phyloP scores from a whole-genome alignment of 2,113 vertebrate species.

The Motacilla tschutschensis region DNA sequence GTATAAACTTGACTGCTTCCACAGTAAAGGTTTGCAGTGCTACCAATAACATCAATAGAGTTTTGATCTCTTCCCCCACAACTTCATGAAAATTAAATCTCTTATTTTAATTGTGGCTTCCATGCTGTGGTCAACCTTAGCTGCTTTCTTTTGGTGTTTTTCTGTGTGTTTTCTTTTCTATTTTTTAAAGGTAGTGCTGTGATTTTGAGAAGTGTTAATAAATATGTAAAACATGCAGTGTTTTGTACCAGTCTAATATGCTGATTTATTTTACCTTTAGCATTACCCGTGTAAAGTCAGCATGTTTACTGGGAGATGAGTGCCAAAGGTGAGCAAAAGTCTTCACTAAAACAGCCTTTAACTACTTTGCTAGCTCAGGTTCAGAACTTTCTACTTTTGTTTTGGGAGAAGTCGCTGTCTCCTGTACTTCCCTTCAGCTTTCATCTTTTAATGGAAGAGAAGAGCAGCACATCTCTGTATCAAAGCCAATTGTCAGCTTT shows the following conservation, averaged over 20 bases:
- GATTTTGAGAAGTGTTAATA: not conserved
- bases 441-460: slow-evolving; percentile 46
- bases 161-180: not conserved
- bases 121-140: not conserved
- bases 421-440: slow-evolving; percentile 40
- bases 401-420: slow-evolving; percentile 1
- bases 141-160: not conserved
- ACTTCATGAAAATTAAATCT: not conserved
- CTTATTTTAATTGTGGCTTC: not conserved
- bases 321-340: not conserved
- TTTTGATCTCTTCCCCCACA: not conserved
- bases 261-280: slow-evolving; percentile 6
- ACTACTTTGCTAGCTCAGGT: slow-evolving; percentile 12
- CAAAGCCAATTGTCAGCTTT: slow-evolving; percentile 66
- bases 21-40: not conserved
- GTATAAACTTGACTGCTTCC: not conserved
- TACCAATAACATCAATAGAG: not conserved
- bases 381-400: slow-evolving; percentile 50
- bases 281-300: not conserved
- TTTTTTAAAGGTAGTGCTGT: not conserved
- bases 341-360: not conserved
- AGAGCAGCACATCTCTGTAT: slow-evolving; percentile 49
- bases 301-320: not conserved
- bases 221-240: not conserved
- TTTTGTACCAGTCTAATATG: not conserved